Base-by-base conservation (phyloP, 2,113 vertebrate genomes). In the Ranitomeya imitator region DNA sequence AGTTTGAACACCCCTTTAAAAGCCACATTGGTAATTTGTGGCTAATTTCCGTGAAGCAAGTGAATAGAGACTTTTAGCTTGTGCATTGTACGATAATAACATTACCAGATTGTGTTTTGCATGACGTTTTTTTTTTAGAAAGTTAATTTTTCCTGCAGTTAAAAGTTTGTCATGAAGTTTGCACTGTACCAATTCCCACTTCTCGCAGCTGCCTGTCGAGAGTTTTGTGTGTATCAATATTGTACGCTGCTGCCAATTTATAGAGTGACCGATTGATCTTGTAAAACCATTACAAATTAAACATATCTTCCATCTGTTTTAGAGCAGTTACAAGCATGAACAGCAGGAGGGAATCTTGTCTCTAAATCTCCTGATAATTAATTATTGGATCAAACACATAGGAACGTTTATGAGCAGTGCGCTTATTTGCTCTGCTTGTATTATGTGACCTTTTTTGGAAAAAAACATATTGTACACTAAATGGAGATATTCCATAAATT, bases 261-360 rank as follows among this genome's bases (percentile, higher is more conserved):
- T 74, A 74, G 26, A 26, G 67, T 73, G 86, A 87, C 65, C 79
- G 67, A 82, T 73, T 87, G 78, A 87, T 82, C 86, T 87, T 82
- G 13, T n/a, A 79, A 86, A 86, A 67, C 76, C 74, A 67, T 79
- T 67, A 79, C 86, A 82, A 87, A 81, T 81, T 51, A 82, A 71
- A 87, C 78, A 79, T 86, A 54, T 67, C 76, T 79, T 86, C 85
- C 85, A 86, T 86, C 85, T 86, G 85, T 79, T 79, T 55, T 77
- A 54, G 76, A 86, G 78, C 76, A 51, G 45, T 57, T 76, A 86
- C 45, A 86, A 85, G 54, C 83, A 37, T 45, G 84, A 79, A 79
- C 85, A 86, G 85, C 60, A 79, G 76, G 85, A 86, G 76, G 85
- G 45, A 86, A 79, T 67, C 61, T 79, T 79, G 85, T 67, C 52